These are phyloP conservation scores for Zosterops borbonicus DNA, from an alignment of 2,113 vertebrate genomes.

Conservation along the genomic window DNA sequence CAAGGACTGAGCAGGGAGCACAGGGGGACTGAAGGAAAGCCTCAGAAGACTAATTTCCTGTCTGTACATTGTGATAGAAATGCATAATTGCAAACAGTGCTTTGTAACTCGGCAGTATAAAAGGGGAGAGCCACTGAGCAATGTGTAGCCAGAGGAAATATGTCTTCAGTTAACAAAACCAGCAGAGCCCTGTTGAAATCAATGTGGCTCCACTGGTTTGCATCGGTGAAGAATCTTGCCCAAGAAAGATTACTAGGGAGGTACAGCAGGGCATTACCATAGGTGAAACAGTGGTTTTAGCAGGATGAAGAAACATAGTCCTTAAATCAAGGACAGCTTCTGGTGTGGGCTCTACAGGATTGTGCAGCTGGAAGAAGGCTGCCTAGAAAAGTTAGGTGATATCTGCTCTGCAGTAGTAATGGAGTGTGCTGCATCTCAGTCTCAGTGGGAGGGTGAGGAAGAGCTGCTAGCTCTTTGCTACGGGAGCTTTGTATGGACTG, in stretches of 20 bases:
- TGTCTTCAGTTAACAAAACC: neutral
- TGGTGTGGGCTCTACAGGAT: neutral
- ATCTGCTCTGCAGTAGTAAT: neutral
- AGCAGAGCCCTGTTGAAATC: neutral
- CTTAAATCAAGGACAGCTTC: neutral
- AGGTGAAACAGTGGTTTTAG: neutral
- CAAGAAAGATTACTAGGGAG: neutral
- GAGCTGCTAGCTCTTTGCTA: neutral
- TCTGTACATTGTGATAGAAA: slow-evolving; percentile 18
- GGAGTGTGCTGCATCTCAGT: neutral
- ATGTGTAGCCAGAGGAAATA: neutral
- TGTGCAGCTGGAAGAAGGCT: neutral
- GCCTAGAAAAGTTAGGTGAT: neutral
- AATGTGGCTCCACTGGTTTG: neutral
- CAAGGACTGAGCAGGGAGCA: neutral
- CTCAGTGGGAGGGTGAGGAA: neutral
- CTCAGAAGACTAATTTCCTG: slow-evolving; percentile 38
- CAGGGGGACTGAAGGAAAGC: neutral
- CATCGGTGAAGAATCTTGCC: neutral
- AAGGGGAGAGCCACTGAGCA: neutral
- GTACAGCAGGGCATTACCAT: neutral
- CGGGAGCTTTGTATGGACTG: neutral
- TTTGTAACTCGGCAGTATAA: neutral
- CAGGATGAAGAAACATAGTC: neutral
- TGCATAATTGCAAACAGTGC: slow-evolving; percentile 1